phyloP scores from a whole-genome alignment of 2,888 invertebrate species.

The Sinodicranocentrus sp. region DNA sequence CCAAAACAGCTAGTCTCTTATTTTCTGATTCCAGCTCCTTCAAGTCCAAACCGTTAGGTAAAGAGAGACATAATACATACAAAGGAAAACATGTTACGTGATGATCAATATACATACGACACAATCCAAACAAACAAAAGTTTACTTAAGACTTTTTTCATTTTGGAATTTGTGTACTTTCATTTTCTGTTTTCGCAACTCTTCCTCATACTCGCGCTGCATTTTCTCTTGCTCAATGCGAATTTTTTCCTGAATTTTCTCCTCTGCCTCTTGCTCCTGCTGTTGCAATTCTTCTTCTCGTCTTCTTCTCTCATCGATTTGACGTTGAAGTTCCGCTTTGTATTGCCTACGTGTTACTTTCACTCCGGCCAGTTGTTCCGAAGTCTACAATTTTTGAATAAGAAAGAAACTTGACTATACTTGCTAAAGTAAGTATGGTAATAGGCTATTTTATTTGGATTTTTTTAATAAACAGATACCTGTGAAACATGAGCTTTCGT shows the following conservation, averaged over 20 bases:
- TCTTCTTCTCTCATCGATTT: constrained; percentile 69
- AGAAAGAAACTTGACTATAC: no score
- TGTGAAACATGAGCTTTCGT: no score
- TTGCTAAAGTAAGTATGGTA: no score
- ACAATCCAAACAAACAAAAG: no score
- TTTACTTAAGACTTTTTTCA: no score
- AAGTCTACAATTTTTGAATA: no score
- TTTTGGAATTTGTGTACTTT: constrained; percentile 32
- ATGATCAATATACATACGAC: no score
- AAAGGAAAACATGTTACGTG: no score
- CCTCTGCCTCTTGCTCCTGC: constrained; percentile 67
- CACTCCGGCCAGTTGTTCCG: constrained; percentile 57
- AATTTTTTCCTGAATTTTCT: constrained; percentile 69
- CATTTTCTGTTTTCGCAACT: constrained; percentile 62
- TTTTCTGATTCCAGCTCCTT: constrained; percentile 41
- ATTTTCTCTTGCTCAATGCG: constrained; percentile 69
- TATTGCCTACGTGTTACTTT: constrained; percentile 51
- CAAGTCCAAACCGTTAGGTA: no score
- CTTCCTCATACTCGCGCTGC: constrained; percentile 70
- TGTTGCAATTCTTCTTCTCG: constrained; percentile 61
- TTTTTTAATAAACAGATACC: no score
- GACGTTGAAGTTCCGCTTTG: constrained; percentile 58
- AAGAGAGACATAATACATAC: no score
- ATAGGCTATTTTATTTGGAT: no score
- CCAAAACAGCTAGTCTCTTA: constrained; percentile 20